Base-by-base conservation (phyloP, 2,113 vertebrate species). In the Triplophysa rosa region DNA sequence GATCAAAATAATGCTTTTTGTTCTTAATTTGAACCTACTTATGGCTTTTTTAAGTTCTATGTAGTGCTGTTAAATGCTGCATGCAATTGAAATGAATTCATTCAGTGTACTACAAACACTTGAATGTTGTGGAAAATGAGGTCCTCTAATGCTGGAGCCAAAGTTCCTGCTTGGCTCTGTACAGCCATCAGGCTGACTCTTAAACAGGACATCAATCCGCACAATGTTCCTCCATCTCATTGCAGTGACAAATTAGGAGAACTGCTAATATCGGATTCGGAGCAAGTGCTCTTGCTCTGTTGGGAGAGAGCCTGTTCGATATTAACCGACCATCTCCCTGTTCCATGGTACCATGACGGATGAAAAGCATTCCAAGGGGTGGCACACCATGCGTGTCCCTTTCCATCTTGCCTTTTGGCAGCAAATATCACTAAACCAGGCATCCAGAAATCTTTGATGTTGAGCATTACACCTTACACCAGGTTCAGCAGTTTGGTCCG, bases 341-440 rank as follows among this genome's bases (percentile, higher is more conserved):
- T 75, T 75, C 58, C 72, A 21, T 63, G 63, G 72, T 23, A 75
- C 72, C 72, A 75, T 75, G 72, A 75, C 17, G 17, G 72, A 75
- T 75, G 72, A 63, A 63, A 63, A 75, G 59, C 59, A 52, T 80
- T 80, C 47, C 62, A 70, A 80, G 33, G 37, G 24, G 62, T 56
- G 68, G 56, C 67, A 64, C 64, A 42, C 58, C 56, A 33, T 67
- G 70, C 85, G 75, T 67, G 86, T 84, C 77, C 79, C 82, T 63
- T 59, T 87, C 85, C 85, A 77, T 87, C 82, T 49, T 79, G 86
- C 77, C 84, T 64, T 84, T 83, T 80, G 84, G 88, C 86, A 86
- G 86, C 82, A 89, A 87, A 90, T 88, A 82, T 85, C 86, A 76
- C 76, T 67, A 86, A 87, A 82, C 79, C 81, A 84, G 61, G 87